A percentile compares a stretch with the other conserved stretches of the same genome.
These are phyloP conservation scores for Scaptomyza graminum DNA, from an alignment of 1,140 invertebrate genomes.

Conservation along the genomic window DNA sequence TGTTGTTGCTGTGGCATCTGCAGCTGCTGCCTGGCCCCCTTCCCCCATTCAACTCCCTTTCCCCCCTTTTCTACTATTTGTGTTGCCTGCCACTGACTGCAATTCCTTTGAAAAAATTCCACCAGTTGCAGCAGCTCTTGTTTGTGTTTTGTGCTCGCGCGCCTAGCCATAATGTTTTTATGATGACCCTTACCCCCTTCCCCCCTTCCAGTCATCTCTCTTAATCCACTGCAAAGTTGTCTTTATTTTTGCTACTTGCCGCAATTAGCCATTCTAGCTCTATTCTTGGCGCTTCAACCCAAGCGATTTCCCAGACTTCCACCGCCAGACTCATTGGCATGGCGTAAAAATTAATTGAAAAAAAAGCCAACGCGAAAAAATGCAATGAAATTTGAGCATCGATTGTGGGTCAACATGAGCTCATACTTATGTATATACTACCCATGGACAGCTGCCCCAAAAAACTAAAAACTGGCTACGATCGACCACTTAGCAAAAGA, in stretches of 20 bases:
- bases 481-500: constrained; percentile 38
- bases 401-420: constrained; percentile 71
- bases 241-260: constrained; percentile 74
- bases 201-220: constrained; percentile 8
- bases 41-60: not conserved
- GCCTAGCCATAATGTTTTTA: constrained; percentile 77
- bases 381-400: constrained; percentile 79
- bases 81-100: constrained; percentile 28
- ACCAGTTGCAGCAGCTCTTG: constrained; percentile 66
- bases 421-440: not conserved
- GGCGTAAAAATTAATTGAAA: constrained; percentile 71
- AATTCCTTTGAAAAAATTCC: constrained; percentile 77
- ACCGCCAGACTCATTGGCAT: constrained; percentile 38
- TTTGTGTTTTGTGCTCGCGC: constrained; percentile 61
- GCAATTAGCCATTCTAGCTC: constrained; percentile 65
- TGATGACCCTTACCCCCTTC: constrained; percentile 76
- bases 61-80: too few relatives aligned
- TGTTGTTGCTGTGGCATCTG: constrained; percentile 59
- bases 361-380: constrained; percentile 38
- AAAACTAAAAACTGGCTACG: constrained; percentile 39
- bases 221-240: constrained; percentile 69
- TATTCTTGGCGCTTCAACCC: constrained; percentile 15
- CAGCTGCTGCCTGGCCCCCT: constrained; percentile 54
- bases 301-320: not conserved
- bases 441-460: constrained; percentile 54